Evolutionary conservation across 1,140 invertebrate genomes (phyloP).

Genomic region (Calosoma granatense): DNA sequence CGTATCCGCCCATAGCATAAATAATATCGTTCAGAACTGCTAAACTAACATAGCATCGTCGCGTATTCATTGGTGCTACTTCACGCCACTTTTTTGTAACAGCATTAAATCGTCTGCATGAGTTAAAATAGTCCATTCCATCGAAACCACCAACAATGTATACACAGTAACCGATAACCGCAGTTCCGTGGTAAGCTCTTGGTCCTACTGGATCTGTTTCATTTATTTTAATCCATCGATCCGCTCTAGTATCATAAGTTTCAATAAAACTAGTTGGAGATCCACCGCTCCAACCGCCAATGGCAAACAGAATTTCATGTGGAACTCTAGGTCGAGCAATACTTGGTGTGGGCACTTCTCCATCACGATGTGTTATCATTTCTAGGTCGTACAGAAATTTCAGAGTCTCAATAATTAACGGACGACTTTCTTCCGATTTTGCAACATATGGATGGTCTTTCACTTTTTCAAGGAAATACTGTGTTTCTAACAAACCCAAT

Average conservation of each 20-base stretch:
- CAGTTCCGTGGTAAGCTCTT: conserved; percentile 60
- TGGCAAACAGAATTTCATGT: conserved; percentile 58
- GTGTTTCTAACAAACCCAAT: conserved; percentile 73
- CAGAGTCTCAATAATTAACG: conserved; percentile 63
- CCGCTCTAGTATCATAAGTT: conserved; percentile 66
- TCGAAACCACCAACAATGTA: conserved; percentile 62
- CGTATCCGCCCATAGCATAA: conserved; percentile 69
- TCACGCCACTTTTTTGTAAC: conserved; percentile 52
- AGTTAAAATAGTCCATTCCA: conserved; percentile 53
- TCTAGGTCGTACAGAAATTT: conserved; percentile 66
- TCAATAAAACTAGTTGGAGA: conserved; percentile 63
- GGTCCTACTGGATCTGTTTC: conserved; percentile 50
- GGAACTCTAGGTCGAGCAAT: conserved; percentile 56
- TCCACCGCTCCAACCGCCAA: conserved; percentile 66
- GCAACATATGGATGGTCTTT: conserved; percentile 54
- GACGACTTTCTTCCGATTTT: conserved; percentile 50
- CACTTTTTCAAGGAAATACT: conserved; percentile 61
- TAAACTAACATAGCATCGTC: conserved; percentile 56
- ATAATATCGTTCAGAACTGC: conserved; percentile 49
- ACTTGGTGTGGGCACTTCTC: conserved; percentile 49
- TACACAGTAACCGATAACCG: conserved; percentile 52
- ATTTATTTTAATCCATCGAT: conserved; percentile 57
- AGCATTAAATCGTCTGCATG: conserved; percentile 53
- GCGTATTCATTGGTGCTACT: conserved; percentile 51
- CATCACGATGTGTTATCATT: conserved; percentile 49